Evolutionary conservation across 2,113 vertebrate genomes (phyloP).

Genomic region (Micronycteris hirsuta): DNA sequence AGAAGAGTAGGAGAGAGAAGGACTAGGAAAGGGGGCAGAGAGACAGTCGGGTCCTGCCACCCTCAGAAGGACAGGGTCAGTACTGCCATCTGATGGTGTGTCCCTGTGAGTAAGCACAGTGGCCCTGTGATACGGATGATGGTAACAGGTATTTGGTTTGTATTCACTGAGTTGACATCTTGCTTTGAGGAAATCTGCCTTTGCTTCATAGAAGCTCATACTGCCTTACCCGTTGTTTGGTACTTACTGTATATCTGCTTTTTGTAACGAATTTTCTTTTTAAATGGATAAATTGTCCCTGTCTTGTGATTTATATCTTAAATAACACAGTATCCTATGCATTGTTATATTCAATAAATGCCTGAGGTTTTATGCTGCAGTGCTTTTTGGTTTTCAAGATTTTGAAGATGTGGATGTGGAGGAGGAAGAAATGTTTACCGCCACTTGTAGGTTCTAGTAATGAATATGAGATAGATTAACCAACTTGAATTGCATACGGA

Average conservation of each 20-base stretch:
- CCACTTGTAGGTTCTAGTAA: neutral
- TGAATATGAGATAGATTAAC: neutral
- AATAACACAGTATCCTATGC: neutral
- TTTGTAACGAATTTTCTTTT: neutral
- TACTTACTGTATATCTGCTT: neutral
- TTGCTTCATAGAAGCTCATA: neutral
- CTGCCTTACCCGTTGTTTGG: neutral
- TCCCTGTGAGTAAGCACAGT: too few relatives aligned
- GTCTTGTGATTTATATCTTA: neutral
- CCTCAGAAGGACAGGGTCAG: neutral
- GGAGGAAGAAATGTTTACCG: neutral
- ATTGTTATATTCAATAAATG: neutral
- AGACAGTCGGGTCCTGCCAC: neutral
- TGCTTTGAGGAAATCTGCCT: neutral
- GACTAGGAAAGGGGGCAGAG: too few relatives aligned
- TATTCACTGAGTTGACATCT: neutral
- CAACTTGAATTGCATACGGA: neutral
- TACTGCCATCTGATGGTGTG: rapidly evolving
- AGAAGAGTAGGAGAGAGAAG: too few relatives aligned
- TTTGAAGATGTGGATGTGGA: neutral
- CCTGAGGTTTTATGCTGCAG: too few relatives aligned
- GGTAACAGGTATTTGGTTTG: neutral
- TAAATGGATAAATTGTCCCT: neutral
- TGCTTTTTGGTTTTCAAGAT: neutral
- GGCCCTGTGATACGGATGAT: rapidly evolving